Base-by-base conservation (phyloP, 2,888 invertebrate species). In the Epinotia nisella region DNA sequence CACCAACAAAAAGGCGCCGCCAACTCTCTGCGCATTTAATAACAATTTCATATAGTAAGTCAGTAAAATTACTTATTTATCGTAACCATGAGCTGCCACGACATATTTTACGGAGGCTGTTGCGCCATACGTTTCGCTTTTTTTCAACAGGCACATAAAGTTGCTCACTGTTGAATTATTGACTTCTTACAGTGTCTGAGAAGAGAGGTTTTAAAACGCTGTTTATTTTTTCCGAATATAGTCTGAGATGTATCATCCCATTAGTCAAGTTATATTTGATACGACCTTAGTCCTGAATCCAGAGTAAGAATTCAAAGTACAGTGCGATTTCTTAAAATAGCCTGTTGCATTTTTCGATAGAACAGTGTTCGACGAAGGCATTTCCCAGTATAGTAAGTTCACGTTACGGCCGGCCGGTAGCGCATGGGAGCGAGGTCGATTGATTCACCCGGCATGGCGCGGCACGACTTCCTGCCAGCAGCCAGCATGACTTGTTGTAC, bases 21-120 rank as follows among this genome's bases (percentile, higher is more conserved):
- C 77, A 60, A 55, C 56, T 24, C 35, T 58, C 66, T 76, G 72
- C 61, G 74, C 61, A 70, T 72, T 72, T 70, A 71, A 75, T 71
- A 70, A 69, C 55, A 72, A 68, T 75, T 77, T 74, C 76, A 76
- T 76, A 77, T 64, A 78, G 78, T 72, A 76, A 78, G 75, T 75
- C 73, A 74, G 78, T 82, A 82, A 86, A 84, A 83, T 84, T 79
- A 82, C 80, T 84, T 83, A 82, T 83, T 84, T 84, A 85, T 82
- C 75, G 80, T 74, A 75, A 74, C 75, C 70, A 29, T 65, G 75
- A 74, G 74, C 58, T 60, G 74, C 74, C 64, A 59, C 68, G 77
- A 80, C 79, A 82, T 83, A 81, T 78, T 82, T 84, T 77, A 82
- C 78, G 76, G 74, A 78, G 78, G 70, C 74, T 79, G 81, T 82